Base-by-base conservation (phyloP, 2,888 invertebrate species). In the Merodon equestris region DNA sequence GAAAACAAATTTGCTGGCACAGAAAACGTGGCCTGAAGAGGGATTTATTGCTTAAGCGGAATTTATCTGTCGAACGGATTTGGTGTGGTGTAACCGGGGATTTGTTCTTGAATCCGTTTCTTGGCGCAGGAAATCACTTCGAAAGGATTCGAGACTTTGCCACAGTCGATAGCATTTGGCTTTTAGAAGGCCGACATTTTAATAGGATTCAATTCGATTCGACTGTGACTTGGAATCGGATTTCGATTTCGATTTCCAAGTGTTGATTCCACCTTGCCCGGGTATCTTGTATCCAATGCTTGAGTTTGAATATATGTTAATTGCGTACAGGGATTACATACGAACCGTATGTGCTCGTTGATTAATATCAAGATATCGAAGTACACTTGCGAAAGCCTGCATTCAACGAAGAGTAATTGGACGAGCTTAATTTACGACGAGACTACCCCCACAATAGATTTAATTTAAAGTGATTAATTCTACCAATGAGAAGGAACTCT, bases 1-100 rank as follows among this genome's bases (percentile, higher is more conserved):
- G 14, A 38, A 50, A 66, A 60, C 54, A 60, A 71, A 66, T 72
- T 76, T 44, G 36, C 54, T 64, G 64, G 58, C 50, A 60, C 54
- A 57, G 42, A 1, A 19, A 42, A 51, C 53, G 13, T 53, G 19
- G 57, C 67, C n/a, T 60, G 53, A 53, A 51, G 58, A 60, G 36
- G 76, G 60, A 76, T 72, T 76, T 66, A 72, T 71, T 60, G 44
- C 38, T 72, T 72, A 47, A 64, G 57, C 53, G 44, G 57, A 51
- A 50, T 57, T 72, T 72, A 72, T 72, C 63, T 15, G 13, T 51
- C 51, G 57, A 53, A 44, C 47, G 51, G 51, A 45, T 53, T 47
- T 48, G 63, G 42, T 57, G 56, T 27, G 68, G 70, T 54, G 53
- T 27, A 48, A 57, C 57, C 53, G 15, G 51, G 54, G 70, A 68